Percentiles rank a stretch among this genome's conserved stretches.
These are phyloP conservation scores for Macquaria ambigua DNA, from an alignment of 2,113 vertebrate genomes.

Conservation along the genomic window DNA sequence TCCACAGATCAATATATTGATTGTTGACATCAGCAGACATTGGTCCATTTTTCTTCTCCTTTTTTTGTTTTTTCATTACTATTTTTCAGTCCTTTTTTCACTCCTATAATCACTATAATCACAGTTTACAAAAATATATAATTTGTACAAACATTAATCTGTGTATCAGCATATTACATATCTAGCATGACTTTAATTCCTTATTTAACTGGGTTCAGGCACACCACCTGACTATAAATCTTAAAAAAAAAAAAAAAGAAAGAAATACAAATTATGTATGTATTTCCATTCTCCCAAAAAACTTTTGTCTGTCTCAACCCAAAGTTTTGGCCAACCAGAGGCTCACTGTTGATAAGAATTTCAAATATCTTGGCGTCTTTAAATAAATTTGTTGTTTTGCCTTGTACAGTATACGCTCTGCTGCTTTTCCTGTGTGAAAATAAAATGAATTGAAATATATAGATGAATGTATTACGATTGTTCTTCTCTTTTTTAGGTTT, in stretches of 20 bases:
- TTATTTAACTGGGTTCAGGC: neutral
- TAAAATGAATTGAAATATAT: neutral
- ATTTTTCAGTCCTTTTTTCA: neutral
- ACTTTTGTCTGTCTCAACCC: neutral
- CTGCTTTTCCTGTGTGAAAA: neutral
- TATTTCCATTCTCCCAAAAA: neutral
- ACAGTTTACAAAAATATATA: neutral
- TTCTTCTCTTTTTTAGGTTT: slow-evolving; percentile 81
- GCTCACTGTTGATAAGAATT: neutral
- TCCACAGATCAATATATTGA: neutral
- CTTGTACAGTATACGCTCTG: neutral
- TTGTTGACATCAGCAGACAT: neutral
- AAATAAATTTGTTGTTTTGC: neutral
- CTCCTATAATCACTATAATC: neutral
- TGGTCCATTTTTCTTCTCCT: slow-evolving; percentile 1
- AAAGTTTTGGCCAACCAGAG: neutral
- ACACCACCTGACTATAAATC: neutral
- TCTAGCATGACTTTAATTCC: neutral
- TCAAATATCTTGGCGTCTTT: too few species aligned
- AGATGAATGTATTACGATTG: neutral
- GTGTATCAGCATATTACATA: neutral
- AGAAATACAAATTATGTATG: neutral
- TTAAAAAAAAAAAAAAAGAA: too few species aligned
- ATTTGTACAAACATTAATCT: too few species aligned
- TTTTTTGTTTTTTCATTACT: neutral